Evolutionary conservation across 1,140 invertebrate genomes (phyloP), one percentile per base, ranked within the genome.

Genomic region (Apocrypta bakeri): DNA sequence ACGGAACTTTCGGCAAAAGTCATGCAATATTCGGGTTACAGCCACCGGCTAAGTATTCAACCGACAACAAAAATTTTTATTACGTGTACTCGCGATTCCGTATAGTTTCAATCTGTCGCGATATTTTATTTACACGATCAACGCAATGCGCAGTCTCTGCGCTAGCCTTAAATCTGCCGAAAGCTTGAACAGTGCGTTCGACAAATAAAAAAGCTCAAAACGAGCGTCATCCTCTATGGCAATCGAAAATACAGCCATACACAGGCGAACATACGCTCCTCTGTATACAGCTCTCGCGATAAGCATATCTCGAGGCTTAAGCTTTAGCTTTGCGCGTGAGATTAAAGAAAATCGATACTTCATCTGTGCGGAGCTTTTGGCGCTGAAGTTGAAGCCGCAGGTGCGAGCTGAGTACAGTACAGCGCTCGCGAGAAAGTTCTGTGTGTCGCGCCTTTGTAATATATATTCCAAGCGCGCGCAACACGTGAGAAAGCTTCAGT

Each of bases 391-490:
- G 48, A 42, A 78, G 76, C 33, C 76, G 31, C 76, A 78, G 82
- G 78, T 84, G 84, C 73, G 82, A 77, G 68, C n/a, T 74, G 69
- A 84, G 33, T 9, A 9, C n/a, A 9, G 33, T 72, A 66, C 17
- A 29, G 63, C 56, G 56, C 25, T 66, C 61, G 61, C 33, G 25
- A 12, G 63, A 66, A 66, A 66, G 7, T 66, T 66, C 12, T 37
- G 69, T 21, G 71, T 48, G 71, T 73, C 71, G 71, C 71, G 81
- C 71, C 80, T 75, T 84, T 75, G 83, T 81, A 72, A 84, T 84
- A 82, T 77, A 84, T 84, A 83, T 83, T 78, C 42, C 75, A 24
- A 61, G 76, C 40, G 64, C 33, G 76, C 74, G 84, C 76, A 83
- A 84, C 82, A 84, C 81, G 74, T 71, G 27, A 71, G 84, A 75